These are phyloP conservation scores for Ferdinandea cuprea DNA, from an alignment of 2,888 invertebrate species.

Conservation along the genomic window DNA sequence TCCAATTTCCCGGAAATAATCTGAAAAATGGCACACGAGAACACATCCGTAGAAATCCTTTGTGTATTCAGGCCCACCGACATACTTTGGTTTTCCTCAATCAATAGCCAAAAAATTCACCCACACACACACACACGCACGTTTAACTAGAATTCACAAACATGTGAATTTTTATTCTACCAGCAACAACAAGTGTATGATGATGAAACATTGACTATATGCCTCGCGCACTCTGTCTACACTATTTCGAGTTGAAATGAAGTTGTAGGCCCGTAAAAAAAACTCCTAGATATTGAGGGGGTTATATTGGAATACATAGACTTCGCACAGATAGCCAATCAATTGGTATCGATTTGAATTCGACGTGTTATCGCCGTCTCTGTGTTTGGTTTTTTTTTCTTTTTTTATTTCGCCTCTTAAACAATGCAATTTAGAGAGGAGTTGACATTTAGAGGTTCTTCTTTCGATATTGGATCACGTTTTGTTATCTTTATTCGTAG, in stretches of 20 bases:
- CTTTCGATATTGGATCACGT: conserved; percentile 50
- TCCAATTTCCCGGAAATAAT: conserved; percentile 71
- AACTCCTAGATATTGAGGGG: conserved; percentile 64
- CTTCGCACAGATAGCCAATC: conserved; percentile 62
- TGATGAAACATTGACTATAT: conserved; percentile 47
- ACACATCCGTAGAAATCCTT: conserved; percentile 49
- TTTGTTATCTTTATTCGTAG: conserved; percentile 3
- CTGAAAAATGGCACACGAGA: conserved; percentile 50
- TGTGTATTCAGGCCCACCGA: conserved; percentile 47
- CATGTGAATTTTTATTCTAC: conserved; percentile 12
- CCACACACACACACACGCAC: not conserved
- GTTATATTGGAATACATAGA: conserved; percentile 44
- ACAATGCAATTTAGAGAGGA: conserved; percentile 62
- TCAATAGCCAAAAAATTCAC: conserved; percentile 54
- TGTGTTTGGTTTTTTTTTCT: conserved; percentile 3
- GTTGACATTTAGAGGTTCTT: conserved; percentile 51
- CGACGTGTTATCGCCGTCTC: conserved; percentile 56
- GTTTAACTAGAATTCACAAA: too few species aligned
- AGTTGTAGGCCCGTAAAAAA: conserved; percentile 68
- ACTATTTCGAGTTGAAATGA: conserved; percentile 62
- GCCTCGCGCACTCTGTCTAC: not conserved
- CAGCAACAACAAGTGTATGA: conserved; percentile 58
- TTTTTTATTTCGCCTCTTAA: conserved; percentile 49
- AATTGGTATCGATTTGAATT: conserved; percentile 69
- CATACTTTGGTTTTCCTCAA: conserved; percentile 57